Percentiles rank a stretch among this genome's conserved stretches.
Evolutionary conservation across 2,888 invertebrate genomes (phyloP).

Genomic region (Nemotelus pantherinus): DNA sequence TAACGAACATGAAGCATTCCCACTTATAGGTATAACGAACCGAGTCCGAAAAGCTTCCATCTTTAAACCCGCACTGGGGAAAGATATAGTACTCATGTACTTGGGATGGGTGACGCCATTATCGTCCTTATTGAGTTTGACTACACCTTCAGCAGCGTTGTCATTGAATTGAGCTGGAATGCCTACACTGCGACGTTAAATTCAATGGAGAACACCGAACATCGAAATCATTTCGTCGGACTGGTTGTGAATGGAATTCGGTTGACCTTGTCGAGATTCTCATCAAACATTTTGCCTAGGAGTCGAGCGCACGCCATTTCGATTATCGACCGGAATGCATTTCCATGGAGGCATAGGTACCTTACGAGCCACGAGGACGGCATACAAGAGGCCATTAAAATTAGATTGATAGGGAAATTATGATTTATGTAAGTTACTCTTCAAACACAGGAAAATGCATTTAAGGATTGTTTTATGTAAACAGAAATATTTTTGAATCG

Average conservation of each 20-base stretch:
- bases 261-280: conserved; percentile 38
- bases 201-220: conserved; percentile 10
- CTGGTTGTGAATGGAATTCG: not conserved
- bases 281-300: conserved; percentile 9
- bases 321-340: conserved; percentile 27
- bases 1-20: too few species aligned
- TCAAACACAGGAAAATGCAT: too few species aligned
- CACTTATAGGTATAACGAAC: too few species aligned
- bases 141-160: not conserved
- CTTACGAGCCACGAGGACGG: not conserved
- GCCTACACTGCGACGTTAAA: not conserved
- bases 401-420: too few species aligned
- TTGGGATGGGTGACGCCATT: not conserved
- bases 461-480: too few species aligned
- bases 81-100: too few species aligned
- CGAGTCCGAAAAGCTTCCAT: too few species aligned
- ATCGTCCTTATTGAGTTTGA: not conserved
- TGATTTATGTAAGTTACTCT: too few species aligned
- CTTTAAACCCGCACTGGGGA: too few species aligned
- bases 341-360: not conserved
- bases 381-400: not conserved
- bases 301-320: conserved; percentile 26
- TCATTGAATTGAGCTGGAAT: conserved; percentile 13
- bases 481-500: too few species aligned
- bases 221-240: conserved; percentile 12